Evolutionary conservation across 2,113 vertebrate genomes (phyloP), one percentile per base, ranked within the genome.

Genomic region (Scomber colias): DNA sequence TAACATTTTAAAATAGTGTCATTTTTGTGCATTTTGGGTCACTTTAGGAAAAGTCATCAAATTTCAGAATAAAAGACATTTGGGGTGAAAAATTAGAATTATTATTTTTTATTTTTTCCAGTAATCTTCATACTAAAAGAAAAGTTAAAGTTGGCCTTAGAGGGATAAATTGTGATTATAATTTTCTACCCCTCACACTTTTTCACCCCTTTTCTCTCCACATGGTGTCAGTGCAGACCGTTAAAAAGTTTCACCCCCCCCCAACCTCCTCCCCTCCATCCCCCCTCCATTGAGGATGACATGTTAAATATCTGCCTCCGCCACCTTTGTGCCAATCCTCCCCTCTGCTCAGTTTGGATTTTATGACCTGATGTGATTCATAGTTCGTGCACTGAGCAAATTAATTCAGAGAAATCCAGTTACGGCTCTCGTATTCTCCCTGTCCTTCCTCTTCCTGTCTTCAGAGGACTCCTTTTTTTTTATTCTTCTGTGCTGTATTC

Each of bases 351-450:
- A 79, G 71, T 85, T 82, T 81, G 81, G 67, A 15, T 78, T 86
- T 90, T 80, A 80, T 72, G 71, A 80, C 69, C 75, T 45, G 64
- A 68, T 81, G 73, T 80, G 75, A 89, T 90, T 89, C 83, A 87
- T 82, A 61, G 67, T 72, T 53, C 83, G 85, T 82, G 83, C 84
- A 50, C 55, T 40, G 71, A 64, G 55, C 79, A 84, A 80, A 89
- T 89, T 82, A 90, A 88, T 87, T 85, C 60, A 78, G 82, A 82
- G 50, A 75, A 71, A 74, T 86, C 63, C 78, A 74, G 49, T 82
- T 78, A 74, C 69, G 79, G 73, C 71, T 31, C 73, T 79, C 75
- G 83, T 59, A 53, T 83, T 83, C 51, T 30, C 54, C 55, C 17
- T 17, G 55, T 75, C 70, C 79, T 82, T 81, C 53, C 44, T 30